Evolutionary conservation across 2,113 vertebrate genomes (phyloP).

Genomic region (Alligator mississippiensis): DNA sequence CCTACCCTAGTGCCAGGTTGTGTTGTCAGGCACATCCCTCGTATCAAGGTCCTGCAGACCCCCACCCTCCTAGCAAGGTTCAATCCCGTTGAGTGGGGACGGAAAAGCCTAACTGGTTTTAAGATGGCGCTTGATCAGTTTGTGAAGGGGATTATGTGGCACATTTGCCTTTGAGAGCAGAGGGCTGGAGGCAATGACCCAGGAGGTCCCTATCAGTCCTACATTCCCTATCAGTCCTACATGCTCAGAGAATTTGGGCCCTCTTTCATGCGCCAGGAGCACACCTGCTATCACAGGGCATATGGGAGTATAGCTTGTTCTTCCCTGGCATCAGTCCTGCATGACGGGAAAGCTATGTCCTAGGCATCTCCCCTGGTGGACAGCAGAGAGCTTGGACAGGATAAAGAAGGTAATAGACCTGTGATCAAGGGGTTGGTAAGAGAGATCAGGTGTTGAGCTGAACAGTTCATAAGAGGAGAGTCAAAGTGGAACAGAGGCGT

Average conservation of each 20-base stretch:
- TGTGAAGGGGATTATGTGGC: neutral
- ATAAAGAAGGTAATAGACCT: neutral
- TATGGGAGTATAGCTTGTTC: neutral
- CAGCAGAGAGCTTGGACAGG: neutral
- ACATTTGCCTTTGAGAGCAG: neutral
- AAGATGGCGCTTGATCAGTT: neutral
- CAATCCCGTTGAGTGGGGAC: neutral
- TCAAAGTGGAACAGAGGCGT: neutral
- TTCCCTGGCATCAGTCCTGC: neutral
- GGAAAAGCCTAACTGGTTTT: neutral
- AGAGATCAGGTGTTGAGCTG: neutral
- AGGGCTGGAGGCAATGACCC: neutral
- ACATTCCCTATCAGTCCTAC: neutral
- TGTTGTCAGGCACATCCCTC: neutral
- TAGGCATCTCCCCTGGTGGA: neutral
- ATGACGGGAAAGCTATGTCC: neutral
- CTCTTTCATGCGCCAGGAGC: no score
- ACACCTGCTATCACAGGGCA: neutral
- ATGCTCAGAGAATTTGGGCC: neutral
- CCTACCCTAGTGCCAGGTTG: neutral
- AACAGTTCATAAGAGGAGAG: neutral
- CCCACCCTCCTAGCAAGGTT: neutral
- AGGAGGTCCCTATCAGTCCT: neutral
- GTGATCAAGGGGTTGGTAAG: neutral
- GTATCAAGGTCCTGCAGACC: neutral